These are phyloP conservation scores for Dendrocopos noguchii DNA, from an alignment of 2,113 vertebrate species.

Conservation along the genomic window DNA sequence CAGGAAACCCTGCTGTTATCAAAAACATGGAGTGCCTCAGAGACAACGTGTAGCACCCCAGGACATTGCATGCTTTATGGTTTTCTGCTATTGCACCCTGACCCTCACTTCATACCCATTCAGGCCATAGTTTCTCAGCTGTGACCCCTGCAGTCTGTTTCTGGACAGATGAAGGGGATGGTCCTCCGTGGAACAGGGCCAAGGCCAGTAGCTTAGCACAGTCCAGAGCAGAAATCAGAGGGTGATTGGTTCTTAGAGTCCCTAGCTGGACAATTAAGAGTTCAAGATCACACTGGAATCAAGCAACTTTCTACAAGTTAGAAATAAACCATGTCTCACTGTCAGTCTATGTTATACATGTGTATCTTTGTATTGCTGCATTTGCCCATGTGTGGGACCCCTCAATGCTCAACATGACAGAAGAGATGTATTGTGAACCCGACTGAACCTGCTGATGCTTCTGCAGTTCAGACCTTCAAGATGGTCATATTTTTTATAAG, in stretches of 20 bases:
- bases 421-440: neutral
- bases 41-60: neutral
- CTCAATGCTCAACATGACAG: neutral
- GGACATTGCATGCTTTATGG: neutral
- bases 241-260: neutral
- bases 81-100: neutral
- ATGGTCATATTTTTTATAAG: neutral
- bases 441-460: neutral
- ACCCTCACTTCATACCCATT: neutral
- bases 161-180: neutral
- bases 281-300: neutral
- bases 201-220: neutral
- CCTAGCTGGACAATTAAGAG: neutral
- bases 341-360: fast-evolving
- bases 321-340: neutral
- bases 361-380: neutral
- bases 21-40: neutral
- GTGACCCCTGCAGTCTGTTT: neutral
- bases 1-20: neutral
- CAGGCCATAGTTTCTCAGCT: neutral
- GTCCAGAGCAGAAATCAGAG: neutral
- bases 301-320: neutral
- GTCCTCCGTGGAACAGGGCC: neutral
- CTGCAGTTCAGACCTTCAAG: neutral
- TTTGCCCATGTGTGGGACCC: fast-evolving